Conservation (phyloP, 2,888 invertebrate species). For the Bibio marci region DNA sequence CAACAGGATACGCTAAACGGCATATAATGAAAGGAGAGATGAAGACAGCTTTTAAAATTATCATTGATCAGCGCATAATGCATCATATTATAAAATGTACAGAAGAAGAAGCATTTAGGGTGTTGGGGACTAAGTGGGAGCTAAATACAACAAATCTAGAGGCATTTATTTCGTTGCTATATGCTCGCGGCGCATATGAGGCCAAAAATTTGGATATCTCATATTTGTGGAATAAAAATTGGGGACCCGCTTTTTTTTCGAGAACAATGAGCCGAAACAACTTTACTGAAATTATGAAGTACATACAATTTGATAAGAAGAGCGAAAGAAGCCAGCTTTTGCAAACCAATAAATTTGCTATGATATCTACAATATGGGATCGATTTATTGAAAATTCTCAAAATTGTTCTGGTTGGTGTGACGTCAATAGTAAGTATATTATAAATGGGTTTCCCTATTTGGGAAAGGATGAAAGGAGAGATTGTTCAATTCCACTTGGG, state of each 20-base stretch:
- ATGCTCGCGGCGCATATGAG: constrained; percentile 14
- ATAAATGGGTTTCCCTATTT: not conserved
- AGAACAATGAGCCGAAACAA: constrained; percentile 12
- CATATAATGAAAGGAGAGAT: constrained; percentile 10
- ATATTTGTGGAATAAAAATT: constrained; percentile 13
- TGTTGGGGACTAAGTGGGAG: constrained; percentile 8
- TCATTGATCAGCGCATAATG: constrained; percentile 9
- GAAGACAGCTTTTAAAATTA: constrained; percentile 10
- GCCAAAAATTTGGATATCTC: constrained; percentile 10
- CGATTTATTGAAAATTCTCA: no score
- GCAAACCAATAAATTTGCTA: constrained; percentile 5
- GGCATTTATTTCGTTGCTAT: constrained; percentile 11
- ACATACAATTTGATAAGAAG: constrained; percentile 12
- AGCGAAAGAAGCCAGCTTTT: constrained; percentile 11
- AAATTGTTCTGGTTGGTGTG: no score
- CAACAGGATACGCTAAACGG: no score
- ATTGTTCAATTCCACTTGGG: no score
- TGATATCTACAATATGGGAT: no score
- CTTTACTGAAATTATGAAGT: constrained; percentile 13
- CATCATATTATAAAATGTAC: constrained; percentile 10
- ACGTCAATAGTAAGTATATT: no score
- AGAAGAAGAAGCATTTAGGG: constrained; percentile 8
- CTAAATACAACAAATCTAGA: constrained; percentile 7
- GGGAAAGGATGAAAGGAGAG: no score
- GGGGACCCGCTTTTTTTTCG: constrained; percentile 13